phyloP scores from a whole-genome alignment of 2,113 vertebrate species.

The Rhodinocichla rosea region DNA sequence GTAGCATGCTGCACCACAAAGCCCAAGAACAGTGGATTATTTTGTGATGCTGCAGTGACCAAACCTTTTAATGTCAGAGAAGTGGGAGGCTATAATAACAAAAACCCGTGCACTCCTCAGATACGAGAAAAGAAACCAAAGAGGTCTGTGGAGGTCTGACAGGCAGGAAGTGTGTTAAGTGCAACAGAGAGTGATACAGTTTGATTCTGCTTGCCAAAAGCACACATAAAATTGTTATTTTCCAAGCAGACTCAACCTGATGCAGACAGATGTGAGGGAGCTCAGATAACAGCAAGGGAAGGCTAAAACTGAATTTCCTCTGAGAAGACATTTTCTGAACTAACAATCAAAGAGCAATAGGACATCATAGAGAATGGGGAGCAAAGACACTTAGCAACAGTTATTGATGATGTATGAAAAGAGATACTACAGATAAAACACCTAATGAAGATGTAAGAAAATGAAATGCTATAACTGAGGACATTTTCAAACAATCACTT shows the following conservation, averaged over 20 bases:
- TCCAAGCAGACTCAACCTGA: constrained; percentile 43
- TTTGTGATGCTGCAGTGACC: not conserved
- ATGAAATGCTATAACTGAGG: not conserved
- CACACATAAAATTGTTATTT: constrained; percentile 49
- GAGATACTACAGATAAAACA: constrained; percentile 43
- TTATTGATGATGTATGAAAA: not conserved
- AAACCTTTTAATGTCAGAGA: constrained; percentile 43
- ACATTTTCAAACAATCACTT: not conserved
- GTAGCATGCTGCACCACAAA: not conserved
- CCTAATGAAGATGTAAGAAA: constrained; percentile 5
- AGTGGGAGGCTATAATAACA: constrained; percentile 19
- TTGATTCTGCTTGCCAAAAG: constrained; percentile 60
- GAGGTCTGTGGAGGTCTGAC: constrained; percentile 42
- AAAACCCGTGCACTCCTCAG: constrained; percentile 39
- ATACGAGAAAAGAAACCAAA: constrained; percentile 62
- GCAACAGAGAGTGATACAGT: constrained; percentile 48
- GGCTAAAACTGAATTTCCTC: constrained; percentile 12
- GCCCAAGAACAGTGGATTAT: not conserved
- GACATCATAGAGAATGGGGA: constrained; percentile 12
- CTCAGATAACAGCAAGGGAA: constrained; percentile 38
- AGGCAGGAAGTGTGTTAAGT: constrained; percentile 57
- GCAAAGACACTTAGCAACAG: constrained; percentile 19
- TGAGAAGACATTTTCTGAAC: constrained; percentile 43
- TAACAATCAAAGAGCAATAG: constrained; percentile 20
- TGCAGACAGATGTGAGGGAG: constrained; percentile 38